Evolutionary conservation across 2,113 vertebrate genomes (phyloP), one percentile per base, ranked within the genome.

Genomic region (Equus przewalskii): DNA sequence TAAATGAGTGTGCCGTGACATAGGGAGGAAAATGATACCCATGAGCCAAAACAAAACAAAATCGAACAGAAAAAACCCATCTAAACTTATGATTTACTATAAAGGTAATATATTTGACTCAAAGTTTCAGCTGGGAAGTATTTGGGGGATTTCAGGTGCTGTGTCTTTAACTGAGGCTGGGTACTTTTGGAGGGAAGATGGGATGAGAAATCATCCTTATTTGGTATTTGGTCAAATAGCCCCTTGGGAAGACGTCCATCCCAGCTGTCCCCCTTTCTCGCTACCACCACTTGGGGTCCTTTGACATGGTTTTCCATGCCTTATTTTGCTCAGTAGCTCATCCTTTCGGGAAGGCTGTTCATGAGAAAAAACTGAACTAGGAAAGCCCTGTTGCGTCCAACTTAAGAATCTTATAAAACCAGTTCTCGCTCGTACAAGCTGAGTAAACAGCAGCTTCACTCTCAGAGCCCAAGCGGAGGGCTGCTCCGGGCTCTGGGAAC

Each of bases 321-420:
- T 65, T 65, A n/a, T 54, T 84, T 44, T 81, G 65, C 41, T 82
- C 46, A 15, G 11, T 82, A 85, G 56, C 44, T 80, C 60, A 51
- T 28, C 22, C 54, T 91, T 67, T 90, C 49, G 26, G 11, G 67
- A 79, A 93, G n/a, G 67, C 62, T 72, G 21, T 51, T 76, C 49
- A 33, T 78, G 46, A 92, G 21, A 69, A 79, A 49, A 28, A 18
- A 60, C 2, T 81, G 56, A 73, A 76, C 19, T 11, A 36, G 2
- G 54, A 11, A 67, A 24, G 13, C 46, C 83, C 18, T 7, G 12
- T 7, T 81, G 41, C 1, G 9, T 10, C 75, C 73, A 28, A 1
- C 51, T 56, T 91, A 49, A 69, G 83, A 69, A 56, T 67, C 65
- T 28, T 76, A 90, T 75, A 94, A 84, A 97, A 89, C n/a, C 49